A percentile compares a stretch with the other conserved stretches of the same genome.
Evolutionary conservation across 2,797 vertebrate genomes (phyloP).

Genomic region (Chanos chanos): DNA sequence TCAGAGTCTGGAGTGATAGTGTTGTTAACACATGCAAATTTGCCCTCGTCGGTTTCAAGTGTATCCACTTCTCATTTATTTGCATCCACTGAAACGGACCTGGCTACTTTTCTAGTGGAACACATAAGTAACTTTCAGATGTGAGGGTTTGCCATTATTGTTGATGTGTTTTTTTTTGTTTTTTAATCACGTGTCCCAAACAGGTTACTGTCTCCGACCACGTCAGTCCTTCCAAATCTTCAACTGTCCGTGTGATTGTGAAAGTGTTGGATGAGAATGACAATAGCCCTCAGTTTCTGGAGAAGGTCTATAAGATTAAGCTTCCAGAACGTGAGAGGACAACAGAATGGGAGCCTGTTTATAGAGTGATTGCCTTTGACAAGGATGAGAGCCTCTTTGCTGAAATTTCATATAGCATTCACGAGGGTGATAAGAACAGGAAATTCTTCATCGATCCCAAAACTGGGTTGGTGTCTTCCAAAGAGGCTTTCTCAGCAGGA

Average conservation of each 20-base stretch:
- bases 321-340: constrained; percentile 71
- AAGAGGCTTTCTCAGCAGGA: constrained; percentile 74
- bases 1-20: too few relatives aligned
- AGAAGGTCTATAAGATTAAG: constrained; percentile 81
- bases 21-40: too few relatives aligned
- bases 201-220: constrained; percentile 80
- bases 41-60: too few relatives aligned
- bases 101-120: too few relatives aligned
- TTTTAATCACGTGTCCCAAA: too few relatives aligned
- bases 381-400: constrained; percentile 79
- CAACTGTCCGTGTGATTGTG: constrained; percentile 72
- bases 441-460: constrained; percentile 83
- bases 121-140: too few relatives aligned
- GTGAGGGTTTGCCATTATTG: too few relatives aligned
- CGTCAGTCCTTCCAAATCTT: constrained; percentile 68
- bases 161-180: too few relatives aligned
- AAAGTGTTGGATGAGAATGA: constrained; percentile 84
- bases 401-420: constrained; percentile 82
- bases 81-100: too few relatives aligned
- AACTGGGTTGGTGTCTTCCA: constrained; percentile 80
- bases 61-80: too few relatives aligned
- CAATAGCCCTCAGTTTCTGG: constrained; percentile 80
- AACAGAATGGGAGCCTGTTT: constrained; percentile 68
- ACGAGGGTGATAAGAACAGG: constrained; percentile 77
- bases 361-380: constrained; percentile 78